Percentiles rank a stretch among this genome's conserved stretches.
These are phyloP conservation scores for Athalia rosae DNA, from an alignment of 2,888 invertebrate genomes.

Conservation along the genomic window DNA sequence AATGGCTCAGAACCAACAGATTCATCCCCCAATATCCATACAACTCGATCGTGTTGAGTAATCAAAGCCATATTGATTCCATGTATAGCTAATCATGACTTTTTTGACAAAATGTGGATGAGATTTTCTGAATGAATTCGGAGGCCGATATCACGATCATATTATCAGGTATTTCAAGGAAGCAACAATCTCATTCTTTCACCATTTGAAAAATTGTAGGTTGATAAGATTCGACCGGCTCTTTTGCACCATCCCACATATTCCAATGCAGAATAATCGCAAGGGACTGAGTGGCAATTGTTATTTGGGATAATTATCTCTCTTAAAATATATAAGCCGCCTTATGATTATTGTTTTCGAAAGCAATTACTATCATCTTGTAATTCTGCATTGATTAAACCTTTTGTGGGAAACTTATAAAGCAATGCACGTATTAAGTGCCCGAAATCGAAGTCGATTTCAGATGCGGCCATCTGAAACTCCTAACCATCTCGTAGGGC, in stretches of 20 bases:
- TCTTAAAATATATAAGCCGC: background rate
- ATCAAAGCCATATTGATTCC: background rate
- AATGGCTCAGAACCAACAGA: no score
- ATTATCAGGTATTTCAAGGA: no score
- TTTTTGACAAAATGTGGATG: no score
- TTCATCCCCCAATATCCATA: no score
- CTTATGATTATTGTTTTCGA: background rate
- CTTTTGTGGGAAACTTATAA: background rate
- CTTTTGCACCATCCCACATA: no score
- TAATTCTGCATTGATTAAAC: constrained; percentile 2
- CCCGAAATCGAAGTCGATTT: constrained; percentile 30
- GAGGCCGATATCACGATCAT: no score
- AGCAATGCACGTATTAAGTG: constrained; percentile 5
- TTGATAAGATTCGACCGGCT: no score
- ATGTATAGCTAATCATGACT: no score
- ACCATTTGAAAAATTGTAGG: no score
- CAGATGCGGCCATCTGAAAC: constrained; percentile 38
- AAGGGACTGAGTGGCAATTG: background rate
- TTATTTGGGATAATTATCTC: background rate
- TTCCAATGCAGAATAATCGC: no score
- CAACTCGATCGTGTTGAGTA: background rate
- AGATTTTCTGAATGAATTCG: no score
- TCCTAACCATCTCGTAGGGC: constrained; percentile 54
- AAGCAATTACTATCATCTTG: constrained; percentile 13
- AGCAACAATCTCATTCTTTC: no score